phyloP scores from a whole-genome alignment of 2,113 vertebrate genomes.

The Eudyptes chrysolophus region DNA sequence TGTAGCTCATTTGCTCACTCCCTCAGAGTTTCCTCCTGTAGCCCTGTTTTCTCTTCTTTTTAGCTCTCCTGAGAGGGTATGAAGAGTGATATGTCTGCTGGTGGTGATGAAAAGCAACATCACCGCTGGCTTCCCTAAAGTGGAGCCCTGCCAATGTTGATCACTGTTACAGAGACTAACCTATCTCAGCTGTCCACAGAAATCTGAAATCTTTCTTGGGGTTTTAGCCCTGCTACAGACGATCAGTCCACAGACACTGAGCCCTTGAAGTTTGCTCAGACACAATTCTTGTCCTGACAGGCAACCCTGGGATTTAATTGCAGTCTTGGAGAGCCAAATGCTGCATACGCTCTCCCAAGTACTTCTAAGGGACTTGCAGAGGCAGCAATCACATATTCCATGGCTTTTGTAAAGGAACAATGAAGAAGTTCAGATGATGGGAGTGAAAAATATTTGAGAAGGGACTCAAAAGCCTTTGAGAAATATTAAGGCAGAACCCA shows the following conservation, averaged over 20 bases:
- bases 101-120: neutral
- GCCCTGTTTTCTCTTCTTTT: neutral
- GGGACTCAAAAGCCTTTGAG: neutral
- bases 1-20: neutral
- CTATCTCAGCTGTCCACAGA: conserved; percentile 13
- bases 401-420: neutral
- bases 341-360: neutral
- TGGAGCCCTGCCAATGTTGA: neutral
- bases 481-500: neutral
- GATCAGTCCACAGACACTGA: conserved; percentile 32
- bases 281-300: conserved; percentile 42
- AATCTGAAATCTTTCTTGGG: conserved; percentile 2
- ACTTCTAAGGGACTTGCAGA: neutral
- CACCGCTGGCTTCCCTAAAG: neutral
- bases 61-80: neutral
- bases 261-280: neutral
- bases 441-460: neutral
- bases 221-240: neutral
- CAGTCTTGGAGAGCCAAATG: neutral
- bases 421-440: neutral
- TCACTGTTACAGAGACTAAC: conserved; percentile 19
- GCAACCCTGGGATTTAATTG: neutral
- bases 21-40: neutral
- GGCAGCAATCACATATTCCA: neutral
- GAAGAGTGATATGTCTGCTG: neutral